A percentile compares a stretch with the other conserved stretches of the same genome.
phyloP scores from a whole-genome alignment of 2,113 vertebrate species.

The Colistium nudipinnis region DNA sequence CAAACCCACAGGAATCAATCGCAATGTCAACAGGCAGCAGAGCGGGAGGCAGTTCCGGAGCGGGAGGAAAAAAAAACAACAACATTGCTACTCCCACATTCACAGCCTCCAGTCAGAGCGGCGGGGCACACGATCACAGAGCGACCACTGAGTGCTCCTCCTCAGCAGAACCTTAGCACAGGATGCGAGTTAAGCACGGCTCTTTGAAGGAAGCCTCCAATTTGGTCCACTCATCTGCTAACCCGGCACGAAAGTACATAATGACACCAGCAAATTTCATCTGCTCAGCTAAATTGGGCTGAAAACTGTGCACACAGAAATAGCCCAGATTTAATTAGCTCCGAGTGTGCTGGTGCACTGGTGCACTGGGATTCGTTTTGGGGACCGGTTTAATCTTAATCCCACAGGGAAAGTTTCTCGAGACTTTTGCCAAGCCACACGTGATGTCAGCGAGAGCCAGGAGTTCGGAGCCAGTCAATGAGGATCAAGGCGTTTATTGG shows the following conservation, averaged over 20 bases:
- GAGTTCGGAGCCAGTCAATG: conserved; percentile 32
- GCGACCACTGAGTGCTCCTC: conserved; percentile 1
- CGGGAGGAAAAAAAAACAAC: not conserved
- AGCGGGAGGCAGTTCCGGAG: conserved; percentile 61
- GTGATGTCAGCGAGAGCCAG: conserved; percentile 46
- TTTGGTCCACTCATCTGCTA: conserved; percentile 36
- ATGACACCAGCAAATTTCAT: conserved; percentile 33
- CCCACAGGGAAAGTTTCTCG: conserved; percentile 50
- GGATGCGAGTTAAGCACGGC: conserved; percentile 5
- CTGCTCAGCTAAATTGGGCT: conserved; percentile 8
- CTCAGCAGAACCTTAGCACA: conserved; percentile 9
- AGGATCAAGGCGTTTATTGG: conserved; percentile 46
- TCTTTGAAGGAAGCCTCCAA: conserved; percentile 8
- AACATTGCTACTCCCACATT: conserved; percentile 36
- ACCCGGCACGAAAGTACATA: conserved; percentile 17
- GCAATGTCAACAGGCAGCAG: conserved; percentile 66
- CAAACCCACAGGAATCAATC: conserved; percentile 65
- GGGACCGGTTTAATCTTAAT: conserved; percentile 73
- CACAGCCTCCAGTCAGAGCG: conserved; percentile 25
- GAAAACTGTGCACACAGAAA: conserved; percentile 21
- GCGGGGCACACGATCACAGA: conserved; percentile 14
- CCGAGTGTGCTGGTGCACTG: conserved; percentile 26
- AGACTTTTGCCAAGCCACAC: conserved; percentile 50
- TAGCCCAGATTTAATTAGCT: conserved; percentile 58
- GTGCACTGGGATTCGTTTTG: conserved; percentile 48